Percentiles rank a stretch among this genome's conserved stretches.
These are phyloP conservation scores for Progne subis DNA, from an alignment of 2,113 vertebrate genomes.

Conservation along the genomic window DNA sequence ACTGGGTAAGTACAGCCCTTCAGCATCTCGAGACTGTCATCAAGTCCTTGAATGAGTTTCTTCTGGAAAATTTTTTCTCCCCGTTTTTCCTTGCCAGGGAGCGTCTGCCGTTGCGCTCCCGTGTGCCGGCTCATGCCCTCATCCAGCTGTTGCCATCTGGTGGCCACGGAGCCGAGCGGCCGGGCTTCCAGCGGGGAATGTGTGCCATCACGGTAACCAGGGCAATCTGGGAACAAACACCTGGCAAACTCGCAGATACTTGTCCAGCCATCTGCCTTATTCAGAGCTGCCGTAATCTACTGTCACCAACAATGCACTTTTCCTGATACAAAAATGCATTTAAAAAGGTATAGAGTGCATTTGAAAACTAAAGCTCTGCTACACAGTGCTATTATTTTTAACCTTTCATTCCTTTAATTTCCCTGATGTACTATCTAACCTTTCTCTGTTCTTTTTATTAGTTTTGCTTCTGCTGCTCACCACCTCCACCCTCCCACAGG, in stretches of 20 bases:
- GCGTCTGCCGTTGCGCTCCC: rapidly evolving
- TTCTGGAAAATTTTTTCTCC: neutral
- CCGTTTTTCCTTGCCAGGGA: rapidly evolving
- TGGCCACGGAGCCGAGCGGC: neutral
- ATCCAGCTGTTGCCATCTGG: slow-evolving; percentile 32
- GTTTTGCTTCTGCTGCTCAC: neutral
- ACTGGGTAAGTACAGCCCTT: rapidly evolving
- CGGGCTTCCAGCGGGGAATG: neutral
- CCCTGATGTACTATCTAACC: neutral
- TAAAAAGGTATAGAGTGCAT: neutral
- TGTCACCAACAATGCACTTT: neutral
- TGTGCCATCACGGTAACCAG: rapidly evolving
- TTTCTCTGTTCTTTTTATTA: neutral
- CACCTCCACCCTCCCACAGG: neutral
- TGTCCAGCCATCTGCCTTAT: neutral
- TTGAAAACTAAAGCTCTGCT: neutral
- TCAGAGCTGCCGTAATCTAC: neutral
- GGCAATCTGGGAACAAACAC: neutral
- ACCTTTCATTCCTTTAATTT: neutral
- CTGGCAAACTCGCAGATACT: neutral
- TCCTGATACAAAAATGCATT: neutral
- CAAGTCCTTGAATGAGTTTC: neutral
- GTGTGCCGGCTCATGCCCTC: neutral
- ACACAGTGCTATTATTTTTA: neutral
- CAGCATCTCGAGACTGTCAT: neutral